Evolutionary conservation across 2,888 invertebrate genomes (phyloP).

Genomic region (Amphimallon solstitiale): DNA sequence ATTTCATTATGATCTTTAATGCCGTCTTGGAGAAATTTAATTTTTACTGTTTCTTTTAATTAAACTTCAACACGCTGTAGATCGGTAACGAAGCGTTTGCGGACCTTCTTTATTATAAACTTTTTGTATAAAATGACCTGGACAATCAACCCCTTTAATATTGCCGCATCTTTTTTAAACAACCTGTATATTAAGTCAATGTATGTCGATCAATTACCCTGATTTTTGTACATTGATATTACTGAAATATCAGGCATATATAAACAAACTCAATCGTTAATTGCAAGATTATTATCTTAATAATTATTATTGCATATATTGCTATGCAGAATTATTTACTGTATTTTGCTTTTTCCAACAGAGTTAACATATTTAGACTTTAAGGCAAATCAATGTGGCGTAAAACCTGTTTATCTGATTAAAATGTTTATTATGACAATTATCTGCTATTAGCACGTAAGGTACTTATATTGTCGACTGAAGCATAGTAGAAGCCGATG

Average conservation of each 20-base stretch:
- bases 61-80: too few species aligned
- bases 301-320: slow-evolving; percentile 6
- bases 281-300: slow-evolving; percentile 22
- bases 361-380: background rate
- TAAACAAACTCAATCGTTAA: background rate
- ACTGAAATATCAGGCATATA: slow-evolving; percentile 14
- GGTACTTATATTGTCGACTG: slow-evolving; percentile 11
- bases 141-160: too few species aligned
- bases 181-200: background rate
- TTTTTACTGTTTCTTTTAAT: too few species aligned
- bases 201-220: background rate
- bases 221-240: slow-evolving; percentile 1
- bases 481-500: background rate
- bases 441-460: slow-evolving; percentile 9
- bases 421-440: slow-evolving; percentile 10
- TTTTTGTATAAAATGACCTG: too few species aligned
- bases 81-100: too few species aligned
- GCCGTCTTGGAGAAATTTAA: too few species aligned
- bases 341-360: background rate
- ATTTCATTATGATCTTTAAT: too few species aligned
- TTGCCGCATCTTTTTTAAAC: too few species aligned
- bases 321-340: background rate
- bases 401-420: slow-evolving; percentile 21
- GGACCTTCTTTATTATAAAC: too few species aligned
- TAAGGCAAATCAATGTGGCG: background rate